phyloP scores from a whole-genome alignment of 2,888 invertebrate genomes.

The Lithodes maja region DNA sequence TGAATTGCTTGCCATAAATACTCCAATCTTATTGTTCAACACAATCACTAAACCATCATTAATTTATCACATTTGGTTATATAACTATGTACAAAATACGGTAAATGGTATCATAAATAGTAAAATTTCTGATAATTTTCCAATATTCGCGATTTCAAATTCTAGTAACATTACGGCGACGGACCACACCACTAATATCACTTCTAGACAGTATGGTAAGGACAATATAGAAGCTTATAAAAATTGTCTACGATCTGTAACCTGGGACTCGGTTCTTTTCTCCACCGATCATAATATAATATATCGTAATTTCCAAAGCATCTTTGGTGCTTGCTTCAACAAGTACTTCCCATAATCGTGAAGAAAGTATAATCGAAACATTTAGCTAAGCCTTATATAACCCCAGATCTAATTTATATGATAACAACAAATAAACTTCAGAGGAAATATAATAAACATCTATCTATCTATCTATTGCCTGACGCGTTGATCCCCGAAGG shows the following conservation, averaged over 20 bases:
- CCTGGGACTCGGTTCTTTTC: background rate
- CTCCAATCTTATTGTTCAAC: background rate
- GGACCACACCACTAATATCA: background rate
- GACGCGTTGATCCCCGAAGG: no score
- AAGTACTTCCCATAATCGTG: no score
- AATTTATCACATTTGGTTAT: background rate
- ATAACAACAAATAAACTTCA: no score
- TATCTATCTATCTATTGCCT: no score
- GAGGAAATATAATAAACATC: background rate
- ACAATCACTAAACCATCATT: background rate
- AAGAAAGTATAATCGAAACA: no score
- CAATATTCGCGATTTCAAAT: background rate
- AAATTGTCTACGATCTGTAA: no score
- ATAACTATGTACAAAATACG: background rate
- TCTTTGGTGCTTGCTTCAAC: no score
- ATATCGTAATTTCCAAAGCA: no score
- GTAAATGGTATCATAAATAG: background rate
- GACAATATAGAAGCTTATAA: background rate
- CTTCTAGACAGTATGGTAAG: background rate
- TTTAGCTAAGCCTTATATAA: no score
- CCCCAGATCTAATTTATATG: no score
- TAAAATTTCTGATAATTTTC: background rate
- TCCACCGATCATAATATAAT: background rate
- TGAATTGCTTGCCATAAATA: background rate
- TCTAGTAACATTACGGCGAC: background rate